Conservation (phyloP, 2,113 vertebrate genomes). For the Saccopteryx leptura region DNA sequence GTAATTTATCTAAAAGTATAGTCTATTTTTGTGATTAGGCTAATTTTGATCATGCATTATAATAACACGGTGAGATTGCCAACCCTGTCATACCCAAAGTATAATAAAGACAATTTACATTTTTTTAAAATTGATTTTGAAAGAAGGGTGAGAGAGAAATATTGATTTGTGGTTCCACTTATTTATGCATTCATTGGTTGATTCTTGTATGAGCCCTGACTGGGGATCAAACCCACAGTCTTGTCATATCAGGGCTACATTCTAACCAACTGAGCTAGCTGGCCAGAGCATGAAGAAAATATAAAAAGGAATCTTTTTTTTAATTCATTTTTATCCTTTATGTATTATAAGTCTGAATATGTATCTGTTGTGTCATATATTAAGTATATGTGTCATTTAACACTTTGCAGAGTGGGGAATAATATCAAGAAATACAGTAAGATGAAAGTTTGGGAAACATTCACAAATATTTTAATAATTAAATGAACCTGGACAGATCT, state of each 20-base stretch:
- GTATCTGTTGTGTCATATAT: background rate
- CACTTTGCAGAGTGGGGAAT: background rate
- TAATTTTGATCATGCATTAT: background rate
- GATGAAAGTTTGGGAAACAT: background rate
- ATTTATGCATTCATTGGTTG: too few species aligned
- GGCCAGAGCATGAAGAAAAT: background rate
- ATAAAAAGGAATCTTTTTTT: background rate
- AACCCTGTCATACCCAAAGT: background rate
- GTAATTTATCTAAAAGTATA: slow-evolving; percentile 86
- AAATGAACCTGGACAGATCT: background rate
- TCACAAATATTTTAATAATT: slow-evolving; percentile 15
- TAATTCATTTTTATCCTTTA: background rate
- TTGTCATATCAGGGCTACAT: too few species aligned
- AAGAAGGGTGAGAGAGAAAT: too few species aligned
- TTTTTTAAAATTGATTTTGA: too few species aligned
- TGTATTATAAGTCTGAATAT: background rate
- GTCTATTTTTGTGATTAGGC: slow-evolving; percentile 70
- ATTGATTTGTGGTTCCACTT: too few species aligned
- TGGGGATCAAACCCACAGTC: too few species aligned
- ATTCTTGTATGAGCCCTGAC: too few species aligned
- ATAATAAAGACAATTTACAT: background rate
- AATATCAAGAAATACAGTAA: background rate
- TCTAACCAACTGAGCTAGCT: too few species aligned
- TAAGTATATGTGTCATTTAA: background rate
- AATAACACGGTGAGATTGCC: background rate